These are phyloP conservation scores for Pristionchus mayeri DNA, from an alignment of 2,888 invertebrate genomes.

Conservation along the genomic window DNA sequence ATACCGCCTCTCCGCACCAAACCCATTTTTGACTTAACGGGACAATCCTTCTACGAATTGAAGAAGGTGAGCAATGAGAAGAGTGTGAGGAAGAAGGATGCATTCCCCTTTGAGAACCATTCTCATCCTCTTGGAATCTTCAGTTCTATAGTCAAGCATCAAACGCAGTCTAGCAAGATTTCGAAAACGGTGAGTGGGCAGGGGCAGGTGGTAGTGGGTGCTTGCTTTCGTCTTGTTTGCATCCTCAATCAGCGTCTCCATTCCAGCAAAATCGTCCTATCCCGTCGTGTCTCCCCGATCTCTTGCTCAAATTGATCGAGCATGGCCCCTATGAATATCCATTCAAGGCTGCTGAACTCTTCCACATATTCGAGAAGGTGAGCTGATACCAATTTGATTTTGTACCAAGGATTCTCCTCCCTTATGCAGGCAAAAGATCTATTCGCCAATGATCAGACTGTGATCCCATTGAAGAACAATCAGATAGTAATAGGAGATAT, in stretches of 20 bases:
- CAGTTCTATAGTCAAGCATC: too few relatives aligned
- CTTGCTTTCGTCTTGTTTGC: not conserved
- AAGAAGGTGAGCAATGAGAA: not conserved
- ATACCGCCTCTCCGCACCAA: not conserved
- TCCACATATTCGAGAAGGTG: constrained; percentile 52
- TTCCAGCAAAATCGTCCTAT: constrained; percentile 12
- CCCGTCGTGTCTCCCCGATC: not conserved
- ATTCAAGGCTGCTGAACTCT: constrained; percentile 58
- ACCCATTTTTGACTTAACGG: not conserved
- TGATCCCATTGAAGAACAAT: not conserved
- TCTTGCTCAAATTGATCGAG: constrained; percentile 59
- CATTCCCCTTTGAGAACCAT: too few relatives aligned
- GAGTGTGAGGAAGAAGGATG: not conserved
- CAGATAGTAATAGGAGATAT: constrained; percentile 34
- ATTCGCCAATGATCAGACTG: not conserved
- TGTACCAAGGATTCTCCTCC: not conserved
- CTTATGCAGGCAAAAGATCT: constrained; percentile 1
- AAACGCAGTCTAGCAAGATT: not conserved
- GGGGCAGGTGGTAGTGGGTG: too few relatives aligned
- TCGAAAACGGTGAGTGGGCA: not conserved
- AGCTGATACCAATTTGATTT: not conserved
- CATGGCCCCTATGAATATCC: constrained; percentile 62
- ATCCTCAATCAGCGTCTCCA: not conserved
- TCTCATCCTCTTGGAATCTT: too few relatives aligned
- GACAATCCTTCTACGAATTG: constrained; percentile 13